Base-by-base conservation (phyloP, 2,797 vertebrate genomes). In the Sylvia borin region DNA sequence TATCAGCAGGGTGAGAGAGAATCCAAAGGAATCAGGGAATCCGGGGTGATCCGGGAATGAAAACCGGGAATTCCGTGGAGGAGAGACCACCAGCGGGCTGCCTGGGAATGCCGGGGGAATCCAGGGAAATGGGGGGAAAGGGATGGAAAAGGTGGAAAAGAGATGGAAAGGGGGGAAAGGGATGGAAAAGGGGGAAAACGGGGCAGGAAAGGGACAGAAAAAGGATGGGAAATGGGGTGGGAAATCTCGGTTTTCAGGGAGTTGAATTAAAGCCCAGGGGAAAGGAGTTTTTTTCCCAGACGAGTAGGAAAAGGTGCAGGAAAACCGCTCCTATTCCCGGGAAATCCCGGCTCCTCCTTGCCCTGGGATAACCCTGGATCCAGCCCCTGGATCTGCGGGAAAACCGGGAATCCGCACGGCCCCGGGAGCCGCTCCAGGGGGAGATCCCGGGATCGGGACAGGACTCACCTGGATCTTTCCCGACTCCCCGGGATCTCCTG, bases 61-160 rank as follows among this genome's bases (percentile, higher is more conserved):
- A 31, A 36, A 5, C 1, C 0, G 26, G 26, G n/a, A 65, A 54
- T 47, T 66, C 13, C 7, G 0, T 7, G 14, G 20, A 20, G n/a
- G 9, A 55, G 14, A 38, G 27, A n/a, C 5, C 58, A 14, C 8
- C 11, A 2, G 27, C 7, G 43, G 42, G n/a, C n/a, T 36, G 42
- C 3, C n/a, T 11, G 34, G 73, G 57, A 75, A 34, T 29, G 18
- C 11, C 22, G 58, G 7, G 45, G 11, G 31, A 27, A 21, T n/a
- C 31, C 47, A 16, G 42, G 42, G 76, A 17, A 62, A 42, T 4
- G 5, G 6, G 10, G 9, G 9, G 2, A 16, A 40, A 36, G 5
- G 21, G 9, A 9, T 21, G 53, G 18, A 12, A 54, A 38, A 13
- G 8, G 5, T 31, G 53, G 53, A 6, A n/a, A n/a, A 34, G 3